These are phyloP conservation scores for Cheirogaleus major DNA, from an alignment of 2,797 vertebrate genomes.

Conservation along the genomic window DNA sequence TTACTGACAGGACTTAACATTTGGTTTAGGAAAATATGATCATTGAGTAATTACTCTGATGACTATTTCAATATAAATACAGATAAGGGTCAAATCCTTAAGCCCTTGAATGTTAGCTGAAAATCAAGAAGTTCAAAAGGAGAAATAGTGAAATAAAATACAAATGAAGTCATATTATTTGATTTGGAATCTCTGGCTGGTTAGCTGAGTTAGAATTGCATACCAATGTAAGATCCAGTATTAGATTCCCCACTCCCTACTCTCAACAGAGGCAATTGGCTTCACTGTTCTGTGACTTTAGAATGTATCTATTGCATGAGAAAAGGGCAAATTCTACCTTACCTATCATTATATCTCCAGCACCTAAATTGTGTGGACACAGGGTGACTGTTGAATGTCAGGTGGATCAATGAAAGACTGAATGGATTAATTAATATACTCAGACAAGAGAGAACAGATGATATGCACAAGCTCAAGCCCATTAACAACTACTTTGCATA, in stretches of 20 bases:
- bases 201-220: background rate
- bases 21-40: background rate
- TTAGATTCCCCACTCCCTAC: background rate
- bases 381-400: background rate
- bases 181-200: background rate
- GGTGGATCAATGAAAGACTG: background rate
- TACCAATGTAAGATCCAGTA: background rate
- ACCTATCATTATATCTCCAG: background rate
- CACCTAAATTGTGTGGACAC: background rate
- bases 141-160: background rate
- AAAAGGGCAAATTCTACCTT: background rate
- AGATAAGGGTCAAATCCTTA: background rate
- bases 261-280: background rate
- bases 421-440: background rate
- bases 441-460: background rate
- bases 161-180: background rate
- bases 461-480: accelerated
- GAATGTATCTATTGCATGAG: background rate
- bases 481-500: background rate
- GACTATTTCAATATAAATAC: background rate
- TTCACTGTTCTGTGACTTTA: background rate
- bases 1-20: background rate
- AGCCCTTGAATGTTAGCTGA: background rate
- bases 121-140: background rate
- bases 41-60: background rate